Conservation (phyloP, 2,113 vertebrate genomes). For the Lichenostomus cassidix region DNA sequence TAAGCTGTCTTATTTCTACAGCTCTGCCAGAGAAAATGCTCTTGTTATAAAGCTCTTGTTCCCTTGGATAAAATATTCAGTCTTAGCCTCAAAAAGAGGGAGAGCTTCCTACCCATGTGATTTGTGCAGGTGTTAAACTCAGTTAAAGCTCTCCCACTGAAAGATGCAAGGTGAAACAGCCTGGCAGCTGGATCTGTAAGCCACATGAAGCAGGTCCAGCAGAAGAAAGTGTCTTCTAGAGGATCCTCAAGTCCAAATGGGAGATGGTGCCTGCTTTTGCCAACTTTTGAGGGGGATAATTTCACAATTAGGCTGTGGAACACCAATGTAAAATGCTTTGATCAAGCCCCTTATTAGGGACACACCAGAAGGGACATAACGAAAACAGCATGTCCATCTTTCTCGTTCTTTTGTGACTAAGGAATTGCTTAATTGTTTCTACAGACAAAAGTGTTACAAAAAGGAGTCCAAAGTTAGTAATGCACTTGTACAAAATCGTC, state of each 20-base stretch:
- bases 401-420: not conserved
- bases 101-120: not conserved
- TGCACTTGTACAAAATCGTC: not conserved
- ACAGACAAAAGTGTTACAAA: not conserved
- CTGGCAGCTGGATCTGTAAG: not conserved
- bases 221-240: not conserved
- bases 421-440: not conserved
- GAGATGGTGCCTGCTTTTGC: not conserved
- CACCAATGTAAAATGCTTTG: not conserved
- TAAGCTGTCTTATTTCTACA: not conserved
- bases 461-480: not conserved
- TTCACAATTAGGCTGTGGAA: not conserved
- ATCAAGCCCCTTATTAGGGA: not conserved
- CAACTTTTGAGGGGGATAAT: not conserved
- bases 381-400: not conserved
- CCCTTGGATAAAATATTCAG: not conserved
- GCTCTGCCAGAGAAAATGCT: not conserved
- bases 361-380: not conserved
- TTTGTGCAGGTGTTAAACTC: not conserved
- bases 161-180: not conserved
- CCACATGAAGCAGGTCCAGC: not conserved
- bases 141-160: not conserved
- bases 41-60: not conserved
- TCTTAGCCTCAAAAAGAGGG: not conserved
- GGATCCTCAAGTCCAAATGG: not conserved